These are phyloP conservation scores for Leucoraja erinaceus DNA, from an alignment of 2,113 vertebrate species.

Conservation along the genomic window DNA sequence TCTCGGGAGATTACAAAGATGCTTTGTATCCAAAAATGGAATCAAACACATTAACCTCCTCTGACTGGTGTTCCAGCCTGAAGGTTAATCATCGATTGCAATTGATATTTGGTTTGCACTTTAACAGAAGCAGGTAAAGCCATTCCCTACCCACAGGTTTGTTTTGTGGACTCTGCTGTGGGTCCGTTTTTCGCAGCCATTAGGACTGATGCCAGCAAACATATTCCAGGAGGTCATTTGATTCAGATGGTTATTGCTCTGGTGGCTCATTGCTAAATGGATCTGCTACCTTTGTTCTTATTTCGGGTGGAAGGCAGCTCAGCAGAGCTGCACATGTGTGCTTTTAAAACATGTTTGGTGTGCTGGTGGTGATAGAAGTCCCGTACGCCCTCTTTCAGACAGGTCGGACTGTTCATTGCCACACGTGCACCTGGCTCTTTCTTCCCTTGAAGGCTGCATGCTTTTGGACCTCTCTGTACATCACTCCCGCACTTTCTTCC, in stretches of 20 bases:
- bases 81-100: slow-evolving; percentile 7
- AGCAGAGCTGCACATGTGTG: neutral
- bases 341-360: neutral
- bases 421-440: neutral
- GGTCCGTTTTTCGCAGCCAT: neutral
- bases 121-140: slow-evolving; percentile 21
- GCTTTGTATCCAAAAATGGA: slow-evolving; percentile 7
- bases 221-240: neutral
- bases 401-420: neutral
- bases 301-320: neutral
- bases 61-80: neutral
- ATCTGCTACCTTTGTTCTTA: neutral
- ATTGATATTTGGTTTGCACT: slow-evolving; percentile 22
- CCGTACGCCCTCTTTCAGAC: neutral
- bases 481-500: no score
- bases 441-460: neutral
- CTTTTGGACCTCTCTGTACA: neutral
- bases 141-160: neutral
- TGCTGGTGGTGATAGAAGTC: neutral
- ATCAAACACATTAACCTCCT: slow-evolving; percentile 6
- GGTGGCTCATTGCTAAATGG: neutral
- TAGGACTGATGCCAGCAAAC: slow-evolving; percentile 12
- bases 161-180: neutral
- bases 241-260: neutral
- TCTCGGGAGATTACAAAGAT: neutral